phyloP scores from a whole-genome alignment of 1,140 invertebrate species.

The Caenorhabditis remanei region DNA sequence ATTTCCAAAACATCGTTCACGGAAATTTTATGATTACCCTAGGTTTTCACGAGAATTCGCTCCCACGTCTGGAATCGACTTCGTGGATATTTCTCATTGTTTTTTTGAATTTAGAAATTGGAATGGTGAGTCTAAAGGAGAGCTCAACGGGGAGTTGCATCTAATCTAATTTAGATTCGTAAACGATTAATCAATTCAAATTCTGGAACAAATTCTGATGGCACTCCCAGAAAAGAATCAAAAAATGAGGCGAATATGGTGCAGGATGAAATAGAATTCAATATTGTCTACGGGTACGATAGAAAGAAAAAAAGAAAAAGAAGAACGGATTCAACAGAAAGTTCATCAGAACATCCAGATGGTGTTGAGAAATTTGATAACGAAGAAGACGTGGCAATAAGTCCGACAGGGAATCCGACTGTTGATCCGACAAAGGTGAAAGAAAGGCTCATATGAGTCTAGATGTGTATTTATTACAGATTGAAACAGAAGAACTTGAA shows the following conservation, averaged over 20 bases:
- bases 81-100: too few species aligned
- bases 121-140: too few species aligned
- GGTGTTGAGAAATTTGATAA: slow-evolving; percentile 19
- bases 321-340: slow-evolving; percentile 18
- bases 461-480: background rate
- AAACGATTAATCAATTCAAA: slow-evolving; percentile 13
- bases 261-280: slow-evolving; percentile 10
- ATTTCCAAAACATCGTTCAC: too few species aligned
- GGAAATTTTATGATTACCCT: too few species aligned
- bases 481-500: slow-evolving; percentile 32
- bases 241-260: background rate
- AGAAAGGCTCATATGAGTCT: background rate
- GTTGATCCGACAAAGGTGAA: slow-evolving; percentile 20
- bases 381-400: slow-evolving; percentile 12
- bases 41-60: too few species aligned
- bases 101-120: too few species aligned
- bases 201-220: background rate
- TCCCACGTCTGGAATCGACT: too few species aligned
- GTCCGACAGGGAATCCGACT: background rate
- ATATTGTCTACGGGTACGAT: slow-evolving; percentile 39
- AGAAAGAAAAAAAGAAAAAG: slow-evolving; percentile 19
- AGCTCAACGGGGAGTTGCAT: too few species aligned
- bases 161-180: background rate
- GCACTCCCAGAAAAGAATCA: background rate
- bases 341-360: slow-evolving; percentile 8